Percentiles rank a stretch among this genome's conserved stretches.
phyloP scores from a whole-genome alignment of 2,888 invertebrate genomes.

The Mylabris sibirica region DNA sequence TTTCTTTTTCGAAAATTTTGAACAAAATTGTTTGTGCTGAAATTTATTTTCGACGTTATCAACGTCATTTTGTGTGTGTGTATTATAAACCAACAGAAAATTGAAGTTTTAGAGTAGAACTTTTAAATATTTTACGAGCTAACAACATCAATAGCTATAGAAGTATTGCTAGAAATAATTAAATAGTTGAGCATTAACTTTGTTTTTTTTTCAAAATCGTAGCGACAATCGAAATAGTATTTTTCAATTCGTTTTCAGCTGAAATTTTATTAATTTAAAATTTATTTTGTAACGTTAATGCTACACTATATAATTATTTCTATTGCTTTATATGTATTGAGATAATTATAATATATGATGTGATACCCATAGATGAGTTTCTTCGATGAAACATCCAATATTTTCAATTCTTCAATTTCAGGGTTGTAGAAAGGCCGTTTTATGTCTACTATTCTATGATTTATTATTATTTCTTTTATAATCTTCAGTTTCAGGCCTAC shows the following conservation, averaged over 20 bases:
- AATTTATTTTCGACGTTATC: neutral
- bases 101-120: constrained; percentile 33
- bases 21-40: neutral
- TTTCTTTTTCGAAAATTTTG: neutral
- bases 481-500: constrained; percentile 29
- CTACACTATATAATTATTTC: constrained; percentile 54
- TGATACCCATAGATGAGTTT: constrained; percentile 53
- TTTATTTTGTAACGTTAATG: constrained; percentile 40
- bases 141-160: constrained; percentile 56
- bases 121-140: constrained; percentile 49
- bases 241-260: neutral
- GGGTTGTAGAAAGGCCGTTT: constrained; percentile 27
- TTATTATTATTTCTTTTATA: constrained; percentile 21
- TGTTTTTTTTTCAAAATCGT: constrained; percentile 23
- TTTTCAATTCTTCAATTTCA: constrained; percentile 7
- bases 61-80: constrained; percentile 39
- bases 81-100: constrained; percentile 36
- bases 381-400: neutral
- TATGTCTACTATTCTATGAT: constrained; percentile 13
- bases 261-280: neutral
- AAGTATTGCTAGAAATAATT: constrained; percentile 50
- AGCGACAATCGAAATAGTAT: neutral
- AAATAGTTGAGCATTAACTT: constrained; percentile 48
- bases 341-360: constrained; percentile 53
- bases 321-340: constrained; percentile 56